A percentile compares a stretch with the other conserved stretches of the same genome.
phyloP scores from a whole-genome alignment of 2,113 vertebrate genomes.

The Pomatorhinus ruficollis region DNA sequence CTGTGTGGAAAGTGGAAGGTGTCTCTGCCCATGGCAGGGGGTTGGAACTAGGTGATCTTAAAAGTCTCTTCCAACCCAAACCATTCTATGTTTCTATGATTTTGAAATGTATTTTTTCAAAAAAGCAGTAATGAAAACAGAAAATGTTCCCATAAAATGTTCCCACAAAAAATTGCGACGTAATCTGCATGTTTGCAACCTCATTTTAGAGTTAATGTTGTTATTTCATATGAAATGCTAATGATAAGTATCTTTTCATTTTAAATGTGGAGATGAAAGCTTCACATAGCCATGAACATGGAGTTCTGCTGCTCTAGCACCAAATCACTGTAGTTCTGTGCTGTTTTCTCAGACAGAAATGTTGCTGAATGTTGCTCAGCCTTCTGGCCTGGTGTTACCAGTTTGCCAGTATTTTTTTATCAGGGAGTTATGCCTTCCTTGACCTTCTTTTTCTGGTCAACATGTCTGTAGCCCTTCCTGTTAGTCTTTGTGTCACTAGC shows the following conservation, averaged over 20 bases:
- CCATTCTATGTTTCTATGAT: neutral
- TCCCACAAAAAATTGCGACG: neutral
- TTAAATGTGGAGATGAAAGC: neutral
- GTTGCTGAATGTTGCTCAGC: neutral
- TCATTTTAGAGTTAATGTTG: neutral
- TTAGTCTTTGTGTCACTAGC: too few species aligned
- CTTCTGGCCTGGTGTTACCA: neutral
- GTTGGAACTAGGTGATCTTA: neutral
- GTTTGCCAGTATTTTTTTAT: neutral
- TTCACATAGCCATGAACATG: rapidly evolving
- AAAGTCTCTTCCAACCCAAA: neutral
- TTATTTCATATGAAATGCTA: neutral
- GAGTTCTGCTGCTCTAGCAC: neutral
- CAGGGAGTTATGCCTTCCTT: neutral
- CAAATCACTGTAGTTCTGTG: neutral
- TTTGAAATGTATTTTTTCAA: neutral
- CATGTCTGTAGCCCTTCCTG: too few species aligned
- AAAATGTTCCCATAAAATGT: neutral
- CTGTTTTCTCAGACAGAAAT: neutral
- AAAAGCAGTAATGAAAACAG: neutral
- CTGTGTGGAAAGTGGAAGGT: neutral
- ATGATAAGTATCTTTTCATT: neutral
- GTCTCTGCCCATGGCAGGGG: neutral
- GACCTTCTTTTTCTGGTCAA: neutral
- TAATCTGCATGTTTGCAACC: neutral